Evolutionary conservation across 2,797 vertebrate species (phyloP).

Genomic region (Micromesistius poutassou): DNA sequence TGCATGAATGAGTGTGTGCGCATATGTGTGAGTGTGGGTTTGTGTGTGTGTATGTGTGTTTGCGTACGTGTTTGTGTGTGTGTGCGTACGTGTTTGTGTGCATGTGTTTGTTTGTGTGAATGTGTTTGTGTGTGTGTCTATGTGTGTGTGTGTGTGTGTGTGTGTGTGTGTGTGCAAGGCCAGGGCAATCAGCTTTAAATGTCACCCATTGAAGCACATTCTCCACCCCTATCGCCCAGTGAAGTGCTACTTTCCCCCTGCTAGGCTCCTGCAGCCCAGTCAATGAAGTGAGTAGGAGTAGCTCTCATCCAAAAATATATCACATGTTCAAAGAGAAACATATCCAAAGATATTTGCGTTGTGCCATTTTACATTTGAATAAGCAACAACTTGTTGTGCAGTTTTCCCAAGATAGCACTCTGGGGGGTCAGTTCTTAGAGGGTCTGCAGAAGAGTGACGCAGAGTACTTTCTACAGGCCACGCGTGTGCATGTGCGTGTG

Average conservation of each 20-base stretch:
- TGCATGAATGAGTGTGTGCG: background rate
- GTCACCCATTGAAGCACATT: background rate
- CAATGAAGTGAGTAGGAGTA: background rate
- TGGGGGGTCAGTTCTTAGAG: background rate
- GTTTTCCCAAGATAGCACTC: background rate
- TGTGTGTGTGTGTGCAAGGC: background rate
- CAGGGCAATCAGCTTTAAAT: background rate
- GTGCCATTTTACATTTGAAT: background rate
- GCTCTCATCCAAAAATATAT: background rate
- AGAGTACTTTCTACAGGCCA: background rate
- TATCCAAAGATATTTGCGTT: background rate
- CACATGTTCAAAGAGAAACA: background rate
- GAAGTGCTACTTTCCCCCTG: background rate
- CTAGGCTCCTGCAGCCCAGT: background rate
- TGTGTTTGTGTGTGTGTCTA: background rate
- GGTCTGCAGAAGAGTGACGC: background rate
- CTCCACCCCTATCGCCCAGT: background rate
- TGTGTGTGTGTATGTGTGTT: background rate
- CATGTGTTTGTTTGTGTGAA: background rate
- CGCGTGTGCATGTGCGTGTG: background rate
- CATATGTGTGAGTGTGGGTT: background rate
- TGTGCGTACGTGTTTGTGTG: no score
- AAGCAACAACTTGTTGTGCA: background rate
- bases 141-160: background rate
- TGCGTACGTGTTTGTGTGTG: no score